Conservation (phyloP, 2,797 vertebrate genomes). For the Dendrocincla tyrannina region DNA sequence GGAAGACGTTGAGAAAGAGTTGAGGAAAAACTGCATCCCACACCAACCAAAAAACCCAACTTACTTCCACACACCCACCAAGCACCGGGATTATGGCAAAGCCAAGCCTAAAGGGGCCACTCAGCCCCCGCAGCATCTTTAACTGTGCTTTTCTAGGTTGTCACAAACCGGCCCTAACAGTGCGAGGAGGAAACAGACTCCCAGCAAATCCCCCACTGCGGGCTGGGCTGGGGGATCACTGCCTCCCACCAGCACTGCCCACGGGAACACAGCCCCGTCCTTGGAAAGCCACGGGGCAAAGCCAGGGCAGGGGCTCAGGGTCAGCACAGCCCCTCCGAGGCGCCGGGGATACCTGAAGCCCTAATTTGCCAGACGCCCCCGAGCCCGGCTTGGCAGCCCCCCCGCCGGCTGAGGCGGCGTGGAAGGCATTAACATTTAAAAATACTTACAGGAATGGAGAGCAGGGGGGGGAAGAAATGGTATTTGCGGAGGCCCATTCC, state of each 20-base stretch:
- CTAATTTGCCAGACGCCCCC: constrained; percentile 71
- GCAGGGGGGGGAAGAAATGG: constrained; percentile 21
- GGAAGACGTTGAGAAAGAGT: not conserved
- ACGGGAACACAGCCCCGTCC: not conserved
- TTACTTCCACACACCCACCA: not conserved
- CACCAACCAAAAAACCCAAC: not conserved
- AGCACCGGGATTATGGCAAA: not conserved
- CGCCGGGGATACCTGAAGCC: constrained; percentile 67
- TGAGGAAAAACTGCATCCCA: not conserved
- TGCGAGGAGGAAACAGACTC: not conserved
- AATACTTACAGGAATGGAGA: constrained; percentile 78
- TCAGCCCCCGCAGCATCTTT: not conserved
- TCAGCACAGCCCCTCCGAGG: constrained; percentile 62
- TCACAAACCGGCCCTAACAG: not conserved
- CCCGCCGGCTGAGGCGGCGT: constrained; percentile 65
- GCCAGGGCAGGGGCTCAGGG: constrained; percentile 40
- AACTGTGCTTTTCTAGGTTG: not conserved
- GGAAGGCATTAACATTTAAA: constrained; percentile 81
- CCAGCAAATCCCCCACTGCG: not conserved
- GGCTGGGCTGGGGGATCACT: not conserved
- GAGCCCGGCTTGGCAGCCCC: constrained; percentile 66
- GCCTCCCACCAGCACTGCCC: not conserved
- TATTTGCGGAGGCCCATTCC: constrained; percentile 81
- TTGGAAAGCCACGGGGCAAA: constrained; percentile 60
- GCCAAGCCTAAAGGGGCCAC: not conserved